These are phyloP conservation scores for Caiman crocodilus DNA, from an alignment of 2,797 vertebrate genomes.

Conservation along the genomic window DNA sequence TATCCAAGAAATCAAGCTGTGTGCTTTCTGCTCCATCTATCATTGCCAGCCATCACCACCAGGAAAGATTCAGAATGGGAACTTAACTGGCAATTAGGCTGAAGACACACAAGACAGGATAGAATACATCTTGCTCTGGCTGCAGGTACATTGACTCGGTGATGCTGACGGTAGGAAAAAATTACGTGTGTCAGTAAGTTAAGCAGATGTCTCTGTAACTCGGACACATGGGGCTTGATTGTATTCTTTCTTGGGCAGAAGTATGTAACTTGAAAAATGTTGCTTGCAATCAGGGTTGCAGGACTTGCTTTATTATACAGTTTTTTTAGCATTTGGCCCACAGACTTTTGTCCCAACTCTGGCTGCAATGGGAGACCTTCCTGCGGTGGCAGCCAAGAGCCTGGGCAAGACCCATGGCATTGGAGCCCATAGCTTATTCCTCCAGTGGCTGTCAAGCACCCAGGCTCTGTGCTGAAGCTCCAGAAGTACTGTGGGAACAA, in stretches of 20 bases:
- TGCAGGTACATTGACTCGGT: accelerated
- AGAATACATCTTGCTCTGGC: not conserved
- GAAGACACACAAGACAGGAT: accelerated
- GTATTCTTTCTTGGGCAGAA: not conserved
- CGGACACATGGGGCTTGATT: not conserved
- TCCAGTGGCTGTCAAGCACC: too few species aligned
- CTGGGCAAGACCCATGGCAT: too few species aligned
- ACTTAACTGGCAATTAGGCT: conserved; percentile 10
- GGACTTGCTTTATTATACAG: too few species aligned
- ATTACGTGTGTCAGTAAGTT: not conserved
- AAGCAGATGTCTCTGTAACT: not conserved
- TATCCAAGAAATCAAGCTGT: conserved; percentile 32
- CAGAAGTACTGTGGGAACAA: too few species aligned
- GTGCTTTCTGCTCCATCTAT: conserved; percentile 43
- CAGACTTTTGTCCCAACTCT: too few species aligned
- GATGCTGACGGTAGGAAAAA: not conserved
- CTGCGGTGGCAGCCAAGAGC: too few species aligned
- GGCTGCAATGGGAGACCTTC: too few species aligned
- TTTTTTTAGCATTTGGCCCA: too few species aligned
- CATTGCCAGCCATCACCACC: not conserved
- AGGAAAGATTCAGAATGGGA: not conserved
- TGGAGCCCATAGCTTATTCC: too few species aligned
- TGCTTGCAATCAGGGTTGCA: not conserved
- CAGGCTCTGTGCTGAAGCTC: too few species aligned
- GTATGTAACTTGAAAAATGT: not conserved